phyloP scores from a whole-genome alignment of 2,888 invertebrate genomes.

The Toxonevra muliebris region DNA sequence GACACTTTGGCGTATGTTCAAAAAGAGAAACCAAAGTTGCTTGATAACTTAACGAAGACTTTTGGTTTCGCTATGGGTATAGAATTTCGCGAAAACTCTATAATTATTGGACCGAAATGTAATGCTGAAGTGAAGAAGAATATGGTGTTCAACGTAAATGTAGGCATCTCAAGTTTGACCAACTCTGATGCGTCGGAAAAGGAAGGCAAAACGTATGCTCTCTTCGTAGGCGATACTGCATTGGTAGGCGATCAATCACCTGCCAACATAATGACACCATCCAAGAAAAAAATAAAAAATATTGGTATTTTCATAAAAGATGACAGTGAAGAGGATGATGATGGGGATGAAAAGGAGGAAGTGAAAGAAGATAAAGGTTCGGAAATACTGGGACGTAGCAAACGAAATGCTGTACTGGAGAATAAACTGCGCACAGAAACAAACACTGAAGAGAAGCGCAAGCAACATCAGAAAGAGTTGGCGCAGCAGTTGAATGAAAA shows the following conservation, averaged over 20 bases:
- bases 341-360: constrained; percentile 81
- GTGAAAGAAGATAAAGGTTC: constrained; percentile 72
- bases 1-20: constrained; percentile 82
- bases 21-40: constrained; percentile 83
- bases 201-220: constrained; percentile 88
- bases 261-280: constrained; percentile 86
- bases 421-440: constrained; percentile 93
- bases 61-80: constrained; percentile 99
- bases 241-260: constrained; percentile 89
- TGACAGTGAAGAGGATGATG: constrained; percentile 85
- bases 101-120: constrained; percentile 92
- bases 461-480: constrained; percentile 95
- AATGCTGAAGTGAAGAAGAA: constrained; percentile 82
- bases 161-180: constrained; percentile 86
- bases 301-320: constrained; percentile 95
- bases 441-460: constrained; percentile 96
- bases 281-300: constrained; percentile 95
- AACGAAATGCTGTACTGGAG: constrained; percentile 90
- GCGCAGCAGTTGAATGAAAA: constrained; percentile 90
- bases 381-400: constrained; percentile 71
- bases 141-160: constrained; percentile 96
- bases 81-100: constrained; percentile 95
- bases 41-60: constrained; percentile 91
- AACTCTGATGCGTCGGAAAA: constrained; percentile 86
- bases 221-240: constrained; percentile 98